phyloP scores from a whole-genome alignment of 2,113 vertebrate genomes.

The Rhinopomastus cyanomelas region DNA sequence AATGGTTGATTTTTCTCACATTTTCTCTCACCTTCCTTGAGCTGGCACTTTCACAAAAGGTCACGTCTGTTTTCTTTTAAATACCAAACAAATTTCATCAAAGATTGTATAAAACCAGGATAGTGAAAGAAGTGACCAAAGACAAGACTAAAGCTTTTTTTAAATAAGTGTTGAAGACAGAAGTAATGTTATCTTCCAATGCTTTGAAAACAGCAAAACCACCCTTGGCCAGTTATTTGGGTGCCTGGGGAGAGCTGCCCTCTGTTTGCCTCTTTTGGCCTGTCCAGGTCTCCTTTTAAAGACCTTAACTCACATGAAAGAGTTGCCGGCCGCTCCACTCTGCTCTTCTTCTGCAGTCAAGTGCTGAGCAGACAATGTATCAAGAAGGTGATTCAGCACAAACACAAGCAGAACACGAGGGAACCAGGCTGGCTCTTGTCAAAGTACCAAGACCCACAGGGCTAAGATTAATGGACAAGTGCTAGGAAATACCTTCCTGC shows the following conservation, averaged over 20 bases:
- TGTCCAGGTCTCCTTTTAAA: constrained; percentile 27
- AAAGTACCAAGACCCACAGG: not conserved
- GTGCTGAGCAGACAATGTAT: constrained; percentile 30
- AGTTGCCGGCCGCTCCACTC: not conserved
- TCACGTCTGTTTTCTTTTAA: not conserved
- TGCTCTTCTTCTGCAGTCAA: not conserved
- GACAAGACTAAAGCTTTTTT: not conserved
- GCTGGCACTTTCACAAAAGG: not conserved
- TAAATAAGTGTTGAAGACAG: not conserved
- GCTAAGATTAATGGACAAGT: constrained; percentile 38
- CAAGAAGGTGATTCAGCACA: constrained; percentile 36
- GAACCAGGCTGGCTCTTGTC: constrained; percentile 20
- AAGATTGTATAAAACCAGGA: not conserved
- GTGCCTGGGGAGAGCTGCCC: not conserved
- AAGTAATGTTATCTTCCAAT: rapidly evolving
- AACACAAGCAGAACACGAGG: not conserved
- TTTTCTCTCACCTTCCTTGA: not conserved
- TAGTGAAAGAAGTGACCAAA: not conserved
- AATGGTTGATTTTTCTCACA: not conserved
- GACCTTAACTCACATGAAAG: constrained; percentile 23
- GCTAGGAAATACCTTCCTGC: constrained; percentile 29
- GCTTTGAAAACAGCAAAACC: not conserved
- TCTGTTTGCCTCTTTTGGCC: not conserved
- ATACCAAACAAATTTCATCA: not conserved
- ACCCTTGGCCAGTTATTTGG: not conserved